phyloP scores from a whole-genome alignment of 2,113 vertebrate genomes.

The Phylloscopus trochiloides region DNA sequence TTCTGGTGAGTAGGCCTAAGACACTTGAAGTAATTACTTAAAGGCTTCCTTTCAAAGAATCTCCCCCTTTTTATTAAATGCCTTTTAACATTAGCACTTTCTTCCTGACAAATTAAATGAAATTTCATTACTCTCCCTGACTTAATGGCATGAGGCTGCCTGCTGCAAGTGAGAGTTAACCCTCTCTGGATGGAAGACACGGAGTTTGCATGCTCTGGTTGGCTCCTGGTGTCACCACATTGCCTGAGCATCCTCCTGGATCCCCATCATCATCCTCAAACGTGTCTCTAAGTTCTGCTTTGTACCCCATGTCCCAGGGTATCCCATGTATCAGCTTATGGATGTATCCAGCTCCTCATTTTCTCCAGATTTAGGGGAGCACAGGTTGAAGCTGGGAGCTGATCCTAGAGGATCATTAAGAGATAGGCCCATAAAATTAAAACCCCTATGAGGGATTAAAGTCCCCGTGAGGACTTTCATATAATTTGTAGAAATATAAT shows the following conservation, averaged over 20 bases:
- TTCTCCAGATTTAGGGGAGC: not conserved
- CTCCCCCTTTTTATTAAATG: slow-evolving; percentile 91
- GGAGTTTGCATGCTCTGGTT: not conserved
- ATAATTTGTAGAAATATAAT: not conserved
- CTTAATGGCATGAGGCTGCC: slow-evolving; percentile 95
- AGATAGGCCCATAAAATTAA: not conserved
- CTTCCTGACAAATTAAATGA: slow-evolving; percentile 99
- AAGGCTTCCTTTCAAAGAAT: slow-evolving; percentile 93
- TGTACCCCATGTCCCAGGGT: not conserved
- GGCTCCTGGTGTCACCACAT: not conserved
- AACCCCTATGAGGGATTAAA: not conserved
- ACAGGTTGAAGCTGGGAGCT: not conserved
- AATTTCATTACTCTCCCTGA: slow-evolving; percentile 97
- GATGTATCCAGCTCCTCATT: not conserved
- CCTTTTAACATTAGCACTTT: slow-evolving; percentile 99
- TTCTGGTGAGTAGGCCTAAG: slow-evolving; percentile 88
- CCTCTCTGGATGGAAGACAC: slow-evolving; percentile 69
- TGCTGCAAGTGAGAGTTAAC: slow-evolving; percentile 80
- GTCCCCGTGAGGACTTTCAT: not conserved
- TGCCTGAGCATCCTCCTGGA: not conserved
- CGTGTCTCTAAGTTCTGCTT: not conserved
- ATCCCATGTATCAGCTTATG: not conserved
- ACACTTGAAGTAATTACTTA: slow-evolving; percentile 97
- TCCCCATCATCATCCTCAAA: not conserved
- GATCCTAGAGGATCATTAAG: not conserved